These are phyloP conservation scores for Tinea pellionella DNA, from an alignment of 2,888 invertebrate species.

Conservation along the genomic window DNA sequence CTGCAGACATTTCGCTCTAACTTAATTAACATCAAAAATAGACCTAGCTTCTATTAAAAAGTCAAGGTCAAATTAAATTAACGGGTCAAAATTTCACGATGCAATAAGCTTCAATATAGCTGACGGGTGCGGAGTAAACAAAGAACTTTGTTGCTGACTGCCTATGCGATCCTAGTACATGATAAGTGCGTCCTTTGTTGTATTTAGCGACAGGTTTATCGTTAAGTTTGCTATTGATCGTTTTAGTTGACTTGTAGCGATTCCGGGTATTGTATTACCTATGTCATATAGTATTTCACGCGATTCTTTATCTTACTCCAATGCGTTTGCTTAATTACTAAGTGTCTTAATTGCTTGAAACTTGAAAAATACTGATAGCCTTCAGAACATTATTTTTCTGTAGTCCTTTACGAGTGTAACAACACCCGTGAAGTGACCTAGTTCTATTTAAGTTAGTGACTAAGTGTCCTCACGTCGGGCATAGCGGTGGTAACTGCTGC, in stretches of 20 bases:
- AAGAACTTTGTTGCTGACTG: slow-evolving; percentile 54
- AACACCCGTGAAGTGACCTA: too few relatives aligned
- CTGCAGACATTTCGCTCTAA: too few relatives aligned
- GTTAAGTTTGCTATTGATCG: background rate
- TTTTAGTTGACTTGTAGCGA: slow-evolving; percentile 4
- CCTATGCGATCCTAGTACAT: slow-evolving; percentile 31
- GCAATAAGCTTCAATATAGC: background rate
- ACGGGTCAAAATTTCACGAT: background rate
- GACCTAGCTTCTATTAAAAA: too few relatives aligned
- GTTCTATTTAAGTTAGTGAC: too few relatives aligned
- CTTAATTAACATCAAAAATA: too few relatives aligned
- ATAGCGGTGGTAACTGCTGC: too few relatives aligned
- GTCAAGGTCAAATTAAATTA: background rate
- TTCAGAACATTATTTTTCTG: too few relatives aligned
- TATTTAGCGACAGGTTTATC: slow-evolving; percentile 11
- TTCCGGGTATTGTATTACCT: background rate
- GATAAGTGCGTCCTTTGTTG: slow-evolving; percentile 14
- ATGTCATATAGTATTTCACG: background rate
- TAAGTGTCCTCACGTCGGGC: too few relatives aligned
- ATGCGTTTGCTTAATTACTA: too few relatives aligned
- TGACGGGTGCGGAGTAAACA: slow-evolving; percentile 32
- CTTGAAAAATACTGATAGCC: too few relatives aligned
- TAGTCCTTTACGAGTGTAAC: too few relatives aligned
- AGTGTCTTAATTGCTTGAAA: too few relatives aligned
- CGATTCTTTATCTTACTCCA: background rate